These are phyloP conservation scores for Rugalucina vietnamica DNA, from an alignment of 2,888 invertebrate species.

Conservation along the genomic window DNA sequence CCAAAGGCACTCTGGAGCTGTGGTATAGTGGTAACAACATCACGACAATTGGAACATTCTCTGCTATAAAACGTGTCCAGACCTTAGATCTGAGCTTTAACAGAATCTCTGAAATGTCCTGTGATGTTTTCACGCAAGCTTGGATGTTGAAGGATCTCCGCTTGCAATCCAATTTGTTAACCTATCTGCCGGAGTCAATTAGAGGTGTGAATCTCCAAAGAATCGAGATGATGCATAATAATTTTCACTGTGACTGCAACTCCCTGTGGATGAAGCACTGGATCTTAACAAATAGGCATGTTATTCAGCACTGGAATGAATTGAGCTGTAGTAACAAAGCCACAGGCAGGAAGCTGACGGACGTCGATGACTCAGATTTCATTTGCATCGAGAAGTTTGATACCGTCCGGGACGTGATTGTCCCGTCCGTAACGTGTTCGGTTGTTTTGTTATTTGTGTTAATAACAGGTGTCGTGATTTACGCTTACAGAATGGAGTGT, in stretches of 20 bases:
- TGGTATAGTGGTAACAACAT: conserved; percentile 67
- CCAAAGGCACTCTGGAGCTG: conserved; percentile 55
- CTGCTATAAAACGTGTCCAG: not conserved
- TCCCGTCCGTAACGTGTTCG: conserved; percentile 46
- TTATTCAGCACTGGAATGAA: conserved; percentile 41
- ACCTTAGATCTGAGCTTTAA: conserved; percentile 30
- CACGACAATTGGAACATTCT: not conserved
- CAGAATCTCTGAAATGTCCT: not conserved
- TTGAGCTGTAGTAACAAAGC: conserved; percentile 54
- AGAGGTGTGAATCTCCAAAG: not conserved
- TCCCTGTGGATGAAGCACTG: conserved; percentile 68
- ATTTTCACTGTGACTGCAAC: conserved; percentile 65
- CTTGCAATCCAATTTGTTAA: conserved; percentile 33
- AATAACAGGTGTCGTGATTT: conserved; percentile 29
- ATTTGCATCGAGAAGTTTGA: conserved; percentile 58
- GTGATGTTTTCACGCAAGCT: not conserved
- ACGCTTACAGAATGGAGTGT: conserved; percentile 61
- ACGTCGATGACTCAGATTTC: conserved; percentile 56
- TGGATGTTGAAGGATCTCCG: not conserved
- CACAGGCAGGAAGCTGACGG: conserved; percentile 34
- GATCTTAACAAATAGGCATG: conserved; percentile 39
- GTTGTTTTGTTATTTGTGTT: conserved; percentile 39
- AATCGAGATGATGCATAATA: conserved; percentile 44
- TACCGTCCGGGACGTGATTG: conserved; percentile 49
- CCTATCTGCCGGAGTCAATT: conserved; percentile 25